Evolutionary conservation across 2,888 invertebrate species (phyloP).

Genomic region (Syrista parreyssii): DNA sequence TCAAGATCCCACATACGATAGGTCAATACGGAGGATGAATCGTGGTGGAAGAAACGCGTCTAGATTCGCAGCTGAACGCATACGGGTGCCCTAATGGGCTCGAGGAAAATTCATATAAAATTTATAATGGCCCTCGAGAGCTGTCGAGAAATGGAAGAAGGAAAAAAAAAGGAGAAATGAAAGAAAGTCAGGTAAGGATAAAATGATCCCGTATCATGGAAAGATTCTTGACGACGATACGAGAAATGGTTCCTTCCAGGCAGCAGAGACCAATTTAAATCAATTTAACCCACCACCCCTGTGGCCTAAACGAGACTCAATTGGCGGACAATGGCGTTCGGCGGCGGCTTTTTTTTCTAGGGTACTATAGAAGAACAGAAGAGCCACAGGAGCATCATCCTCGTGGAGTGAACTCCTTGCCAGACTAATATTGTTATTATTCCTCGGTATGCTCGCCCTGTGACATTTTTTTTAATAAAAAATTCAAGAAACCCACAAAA

Average conservation of each 20-base stretch:
- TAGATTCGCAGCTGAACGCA: slow-evolving; percentile 52
- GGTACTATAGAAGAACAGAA: neutral
- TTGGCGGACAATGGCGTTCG: slow-evolving; percentile 55
- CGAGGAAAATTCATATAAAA: slow-evolving; percentile 41
- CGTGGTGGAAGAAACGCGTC: slow-evolving; percentile 31
- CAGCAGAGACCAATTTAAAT: slow-evolving; percentile 58
- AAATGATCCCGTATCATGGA: slow-evolving; percentile 63
- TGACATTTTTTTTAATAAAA: neutral
- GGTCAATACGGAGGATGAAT: slow-evolving; percentile 32
- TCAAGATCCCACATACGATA: slow-evolving; percentile 30
- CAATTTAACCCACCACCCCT: slow-evolving; percentile 60
- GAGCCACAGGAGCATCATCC: neutral
- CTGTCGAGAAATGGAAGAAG: neutral
- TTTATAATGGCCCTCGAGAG: slow-evolving; percentile 31
- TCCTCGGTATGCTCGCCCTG: neutral
- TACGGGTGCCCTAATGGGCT: slow-evolving; percentile 56
- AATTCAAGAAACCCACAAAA: neutral
- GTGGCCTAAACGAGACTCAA: slow-evolving; percentile 57
- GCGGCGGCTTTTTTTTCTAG: neutral
- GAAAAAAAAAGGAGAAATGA: neutral
- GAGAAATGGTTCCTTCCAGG: slow-evolving; percentile 25
- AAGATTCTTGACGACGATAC: slow-evolving; percentile 36
- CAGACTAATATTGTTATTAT: neutral
- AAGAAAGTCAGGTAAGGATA: slow-evolving; percentile 27
- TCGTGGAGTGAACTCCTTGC: neutral